Evolutionary conservation across 2,797 vertebrate genomes (phyloP).

Genomic region (Galaxias olidus): DNA sequence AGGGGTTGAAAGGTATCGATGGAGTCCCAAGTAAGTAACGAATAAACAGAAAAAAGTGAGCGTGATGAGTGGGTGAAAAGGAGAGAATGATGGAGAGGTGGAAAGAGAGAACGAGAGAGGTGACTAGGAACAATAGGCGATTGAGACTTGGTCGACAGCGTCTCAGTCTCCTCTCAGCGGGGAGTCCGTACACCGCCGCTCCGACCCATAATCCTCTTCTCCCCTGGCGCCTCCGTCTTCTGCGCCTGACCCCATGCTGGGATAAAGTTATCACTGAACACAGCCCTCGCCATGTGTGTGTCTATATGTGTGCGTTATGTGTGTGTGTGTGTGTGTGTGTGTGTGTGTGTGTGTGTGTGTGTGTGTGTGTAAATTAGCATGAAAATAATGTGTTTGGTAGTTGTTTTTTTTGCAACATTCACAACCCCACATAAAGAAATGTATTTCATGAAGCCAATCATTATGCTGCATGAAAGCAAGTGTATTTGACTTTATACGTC

Average conservation of each 20-base stretch:
- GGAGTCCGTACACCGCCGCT: slow-evolving; percentile 62
- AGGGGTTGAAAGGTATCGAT: slow-evolving; percentile 40
- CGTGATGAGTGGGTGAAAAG: slow-evolving; percentile 39
- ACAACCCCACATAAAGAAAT: slow-evolving; percentile 82
- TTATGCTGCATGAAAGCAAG: slow-evolving; percentile 89
- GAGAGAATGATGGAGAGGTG: background rate
- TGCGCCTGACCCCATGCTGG: slow-evolving; percentile 85
- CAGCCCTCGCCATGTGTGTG: slow-evolving; percentile 79
- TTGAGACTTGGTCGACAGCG: slow-evolving; percentile 78
- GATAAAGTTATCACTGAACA: slow-evolving; percentile 94
- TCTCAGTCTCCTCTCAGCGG: slow-evolving; percentile 77
- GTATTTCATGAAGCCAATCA: slow-evolving; percentile 83
- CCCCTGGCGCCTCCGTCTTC: slow-evolving; percentile 79
- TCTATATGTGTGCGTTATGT: too few species aligned
- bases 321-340: too few species aligned
- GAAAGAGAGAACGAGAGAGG: slow-evolving; percentile 66
- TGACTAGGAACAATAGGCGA: slow-evolving; percentile 18
- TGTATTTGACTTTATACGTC: too few species aligned
- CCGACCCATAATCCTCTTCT: slow-evolving; percentile 78
- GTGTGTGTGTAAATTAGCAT: too few species aligned
- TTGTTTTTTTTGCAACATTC: slow-evolving; percentile 85
- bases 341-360: too few species aligned
- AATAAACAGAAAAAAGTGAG: background rate
- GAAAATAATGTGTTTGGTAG: slow-evolving; percentile 60
- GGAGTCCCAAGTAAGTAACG: too few species aligned